Evolutionary conservation across 2,797 vertebrate species (phyloP), one percentile per base, ranked within the genome.

Genomic region (Girardinus metallicus): DNA sequence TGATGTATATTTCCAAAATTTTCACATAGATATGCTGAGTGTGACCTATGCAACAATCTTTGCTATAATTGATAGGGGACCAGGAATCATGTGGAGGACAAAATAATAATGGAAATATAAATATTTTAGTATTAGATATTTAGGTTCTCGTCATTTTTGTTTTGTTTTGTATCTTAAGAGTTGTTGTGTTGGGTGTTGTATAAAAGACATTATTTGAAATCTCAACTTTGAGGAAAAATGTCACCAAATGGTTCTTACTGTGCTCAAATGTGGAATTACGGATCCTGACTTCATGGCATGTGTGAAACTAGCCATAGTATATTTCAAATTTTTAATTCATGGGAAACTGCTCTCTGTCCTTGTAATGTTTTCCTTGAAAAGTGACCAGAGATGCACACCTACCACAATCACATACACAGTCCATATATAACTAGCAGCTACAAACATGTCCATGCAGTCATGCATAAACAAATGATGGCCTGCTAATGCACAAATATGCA

Each of bases 391-490:
- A 10, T 60, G 21, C 78, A 73, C 76, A 26, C 80, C 77, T 72
- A 43, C 34, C 74, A 18, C 81, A 77, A 62, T 34, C 31, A 62
- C 13, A 78, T 53, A 86, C 21, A 87, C n/a, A 79, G 72, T 83
- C 21, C 88, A 85, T 76, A 83, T 78, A 81, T 84, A 53, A 81
- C 80, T 86, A 90, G 85, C 83, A 81, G 86, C 87, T 88, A 31
- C 78, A 84, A 85, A 75, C 82, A 89, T 83, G 88, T 86, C 79
- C 94, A 92, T 94, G 94, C 93, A 84, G 84, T 86, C 93, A 90
- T 93, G 92, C 94, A 88, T 87, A 87, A 80, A 88, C 76, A 90
- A 81, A 89, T 93, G 92, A 94, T 88, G 89, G 84, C 92, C 90
- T 62, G 79, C 83, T 18, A 93, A 93, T 92, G 93, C 91, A 93